Evolutionary conservation across 2,797 vertebrate species (phyloP), one percentile per base, ranked within the genome.

Genomic region (Ctenopoma multispine): DNA sequence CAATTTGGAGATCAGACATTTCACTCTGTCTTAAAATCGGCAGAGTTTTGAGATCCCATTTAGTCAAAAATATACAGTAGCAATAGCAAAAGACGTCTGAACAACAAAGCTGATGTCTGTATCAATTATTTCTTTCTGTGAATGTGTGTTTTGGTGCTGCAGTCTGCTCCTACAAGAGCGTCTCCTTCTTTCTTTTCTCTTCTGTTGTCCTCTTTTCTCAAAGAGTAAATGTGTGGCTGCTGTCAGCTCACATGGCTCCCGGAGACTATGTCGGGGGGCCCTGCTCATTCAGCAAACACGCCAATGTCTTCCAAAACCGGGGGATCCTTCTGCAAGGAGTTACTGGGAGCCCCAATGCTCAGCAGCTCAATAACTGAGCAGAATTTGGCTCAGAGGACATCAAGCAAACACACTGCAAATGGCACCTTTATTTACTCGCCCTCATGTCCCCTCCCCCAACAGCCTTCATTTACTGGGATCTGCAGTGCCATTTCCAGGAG

Each of bases 361-460:
- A 51, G 75, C 60, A 27, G 82, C 75, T 75, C 82, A 90, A 84
- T 84, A 92, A 88, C 61, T 17, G 80, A 63, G 67, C 75, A 80
- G 74, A 85, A 73, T 87, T 86, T 88, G 82, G 81, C 82, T 87
- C 59, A 1, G 40, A 85, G 69, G 87, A 87, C 75, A 58, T 87
- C 91, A 80, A 87, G 90, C 91, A 93, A 93, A 93, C 92, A 93
- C 74, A 40, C 73, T 77, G 85, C 86, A 91, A 92, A 92, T 91
- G 79, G 80, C 79, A 85, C 90, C 89, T 92, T 91, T 92, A 91
- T 95, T 92, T 92, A 82, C 90, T 87, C 60, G 87, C 65, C 78
- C 69, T 70, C 54, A 8, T 34, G 34, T 69, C 82, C 84, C 87
- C 74, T 57, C 40, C 80, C 87, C 84, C 87, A 77, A 12, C 79